A percentile compares a stretch with the other conserved stretches of the same genome.
Evolutionary conservation across 2,888 invertebrate genomes (phyloP).

Genomic region (Xestia rhomboidea): DNA sequence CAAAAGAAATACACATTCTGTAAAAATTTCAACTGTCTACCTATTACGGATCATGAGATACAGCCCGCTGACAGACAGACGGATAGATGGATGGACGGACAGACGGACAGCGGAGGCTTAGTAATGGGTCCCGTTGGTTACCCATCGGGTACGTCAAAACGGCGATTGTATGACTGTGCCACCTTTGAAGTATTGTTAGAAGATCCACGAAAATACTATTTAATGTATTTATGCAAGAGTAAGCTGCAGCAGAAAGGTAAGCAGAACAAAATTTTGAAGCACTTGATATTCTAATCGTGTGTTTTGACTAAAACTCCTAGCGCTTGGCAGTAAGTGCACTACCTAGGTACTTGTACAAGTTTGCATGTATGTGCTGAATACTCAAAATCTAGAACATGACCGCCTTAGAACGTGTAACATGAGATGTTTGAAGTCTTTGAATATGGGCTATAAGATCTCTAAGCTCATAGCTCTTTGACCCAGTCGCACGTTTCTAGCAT

Average conservation of each 20-base stretch:
- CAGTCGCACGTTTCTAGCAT: neutral
- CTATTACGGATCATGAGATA: no score
- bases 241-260: neutral
- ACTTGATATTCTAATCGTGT: slow-evolving; percentile 55
- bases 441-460: neutral
- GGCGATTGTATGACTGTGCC: no score
- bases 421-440: neutral
- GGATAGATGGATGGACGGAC: no score
- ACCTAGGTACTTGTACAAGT: slow-evolving; percentile 37
- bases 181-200: neutral
- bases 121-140: no score
- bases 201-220: neutral
- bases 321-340: slow-evolving; percentile 42
- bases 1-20: no score
- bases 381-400: slow-evolving; percentile 33
- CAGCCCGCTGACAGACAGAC: no score
- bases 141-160: no score
- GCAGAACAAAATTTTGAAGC: slow-evolving; percentile 22
- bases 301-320: slow-evolving; percentile 50
- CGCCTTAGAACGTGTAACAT: slow-evolving; percentile 15
- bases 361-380: slow-evolving; percentile 40
- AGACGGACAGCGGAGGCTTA: no score
- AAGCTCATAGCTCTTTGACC: neutral
- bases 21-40: no score
- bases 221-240: neutral